Evolutionary conservation across 1,140 invertebrate species (phyloP), one percentile per base, ranked within the genome.

Genomic region (Calephelis virginiensis): DNA sequence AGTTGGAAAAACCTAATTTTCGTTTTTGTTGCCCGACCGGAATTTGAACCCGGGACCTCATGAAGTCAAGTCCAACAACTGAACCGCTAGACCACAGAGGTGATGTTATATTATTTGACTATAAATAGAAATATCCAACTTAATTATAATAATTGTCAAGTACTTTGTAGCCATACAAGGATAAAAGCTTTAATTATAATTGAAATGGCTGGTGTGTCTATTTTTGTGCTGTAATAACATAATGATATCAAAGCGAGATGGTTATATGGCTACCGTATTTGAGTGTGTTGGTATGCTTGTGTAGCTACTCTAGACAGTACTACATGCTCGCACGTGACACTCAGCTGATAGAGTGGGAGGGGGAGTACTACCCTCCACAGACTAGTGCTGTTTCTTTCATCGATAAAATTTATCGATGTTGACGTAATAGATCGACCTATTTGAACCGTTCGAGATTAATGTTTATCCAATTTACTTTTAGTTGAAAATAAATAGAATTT

Each of bases 291-390:
- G 28, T 28, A 28, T 12, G 37, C 38, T 48, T 64, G 62, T 59
- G 56, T 43, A 50, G 47, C 48, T 48, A 67, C 53, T 66, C 65
- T 69, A 65, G 67, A 67, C 67, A 69, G 71, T 64, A 72, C 71
- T 66, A 69, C 61, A 68, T 28, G 28, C 28, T 28, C 69, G 79
- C 85, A 88, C 84, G 87, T 88, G 86, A 80, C 76, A 72, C 80
- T 86, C 87, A 90, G 85, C 87, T 90, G 84, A 89, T 77, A 80
- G 76, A 78, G 77, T 61, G 81, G 77, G 78, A 77, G 66, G 72
- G 73, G 73, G 77, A 68, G 74, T 69, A 50, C 69, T 74, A 70
- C 76, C 72, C 79, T 78, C 71, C 76, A 56, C 77, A 75, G 74
- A 47, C 68, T 70, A 69, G 61, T 66, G 66, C 49, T 61, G 72